These are phyloP conservation scores for Apotomis turbidana DNA, from an alignment of 2,888 invertebrate genomes.

Conservation along the genomic window DNA sequence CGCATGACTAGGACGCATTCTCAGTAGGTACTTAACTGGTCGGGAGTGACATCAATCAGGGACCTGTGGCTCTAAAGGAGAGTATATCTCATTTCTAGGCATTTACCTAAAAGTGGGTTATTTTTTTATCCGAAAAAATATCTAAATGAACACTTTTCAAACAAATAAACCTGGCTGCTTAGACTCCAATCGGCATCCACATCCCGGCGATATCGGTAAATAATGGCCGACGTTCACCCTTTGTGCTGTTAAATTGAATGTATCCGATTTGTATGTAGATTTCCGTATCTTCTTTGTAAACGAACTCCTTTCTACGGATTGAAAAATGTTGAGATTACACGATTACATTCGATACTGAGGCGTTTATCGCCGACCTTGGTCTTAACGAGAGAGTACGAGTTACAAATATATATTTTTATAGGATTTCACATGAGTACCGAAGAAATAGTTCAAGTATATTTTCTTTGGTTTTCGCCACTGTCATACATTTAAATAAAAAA, in stretches of 20 bases:
- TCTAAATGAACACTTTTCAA: neutral
- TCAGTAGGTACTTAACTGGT: too few relatives aligned
- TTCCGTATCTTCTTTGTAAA: slow-evolving; percentile 24
- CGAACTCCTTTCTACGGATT: slow-evolving; percentile 33
- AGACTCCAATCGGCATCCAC: neutral
- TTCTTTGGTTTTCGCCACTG: too few relatives aligned
- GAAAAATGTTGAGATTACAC: slow-evolving; percentile 24
- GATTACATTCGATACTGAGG: slow-evolving; percentile 8
- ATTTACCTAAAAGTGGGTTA: too few relatives aligned
- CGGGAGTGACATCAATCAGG: too few relatives aligned
- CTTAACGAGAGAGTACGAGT: neutral
- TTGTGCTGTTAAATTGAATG: slow-evolving; percentile 39
- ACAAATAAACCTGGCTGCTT: slow-evolving; percentile 3
- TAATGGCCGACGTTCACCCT: slow-evolving; percentile 25
- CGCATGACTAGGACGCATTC: too few relatives aligned
- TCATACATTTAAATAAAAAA: too few relatives aligned
- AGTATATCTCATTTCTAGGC: too few relatives aligned
- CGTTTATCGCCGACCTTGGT: slow-evolving; percentile 10
- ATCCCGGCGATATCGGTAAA: slow-evolving; percentile 2
- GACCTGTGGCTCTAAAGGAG: too few relatives aligned
- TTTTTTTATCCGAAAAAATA: too few relatives aligned
- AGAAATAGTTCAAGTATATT: too few relatives aligned
- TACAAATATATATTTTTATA: too few relatives aligned
- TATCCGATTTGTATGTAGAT: slow-evolving; percentile 40
- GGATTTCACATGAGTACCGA: too few relatives aligned